Evolutionary conservation across 2,113 vertebrate species (phyloP).

Genomic region (Lagopus leucura): DNA sequence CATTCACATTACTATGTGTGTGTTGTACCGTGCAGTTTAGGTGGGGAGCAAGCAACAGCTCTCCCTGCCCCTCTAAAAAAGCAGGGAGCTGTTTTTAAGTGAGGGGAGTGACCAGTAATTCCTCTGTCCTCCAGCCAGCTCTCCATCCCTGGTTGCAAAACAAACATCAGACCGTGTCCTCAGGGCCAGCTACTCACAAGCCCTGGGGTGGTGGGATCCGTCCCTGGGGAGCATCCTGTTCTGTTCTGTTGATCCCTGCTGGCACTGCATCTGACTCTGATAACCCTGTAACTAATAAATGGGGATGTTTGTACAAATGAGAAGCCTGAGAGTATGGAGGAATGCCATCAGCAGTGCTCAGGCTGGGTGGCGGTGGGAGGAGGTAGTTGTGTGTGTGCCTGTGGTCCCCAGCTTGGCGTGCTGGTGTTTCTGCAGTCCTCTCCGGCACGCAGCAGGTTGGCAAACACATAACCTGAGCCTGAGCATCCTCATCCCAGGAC

Average conservation of each 20-base stretch:
- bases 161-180: not conserved
- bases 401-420: accelerated
- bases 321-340: accelerated
- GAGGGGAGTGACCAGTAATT: accelerated
- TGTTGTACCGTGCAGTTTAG: accelerated
- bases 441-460: not conserved
- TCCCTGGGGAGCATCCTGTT: slow-evolving; percentile 32
- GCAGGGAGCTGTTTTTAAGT: not conserved
- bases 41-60: not conserved
- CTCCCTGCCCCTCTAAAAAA: not conserved
- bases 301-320: not conserved
- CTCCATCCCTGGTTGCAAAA: not conserved
- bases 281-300: not conserved
- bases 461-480: not conserved
- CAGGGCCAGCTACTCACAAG: not conserved
- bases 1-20: accelerated
- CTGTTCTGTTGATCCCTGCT: slow-evolving; percentile 24
- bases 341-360: accelerated
- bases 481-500: accelerated
- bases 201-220: not conserved
- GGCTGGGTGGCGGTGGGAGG: not conserved
- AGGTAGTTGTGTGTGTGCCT: accelerated
- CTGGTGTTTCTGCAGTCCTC: not conserved
- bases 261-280: not conserved
- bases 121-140: not conserved